Conservation (phyloP, 2,888 invertebrate species). For the Lepidochrysops patricia region DNA sequence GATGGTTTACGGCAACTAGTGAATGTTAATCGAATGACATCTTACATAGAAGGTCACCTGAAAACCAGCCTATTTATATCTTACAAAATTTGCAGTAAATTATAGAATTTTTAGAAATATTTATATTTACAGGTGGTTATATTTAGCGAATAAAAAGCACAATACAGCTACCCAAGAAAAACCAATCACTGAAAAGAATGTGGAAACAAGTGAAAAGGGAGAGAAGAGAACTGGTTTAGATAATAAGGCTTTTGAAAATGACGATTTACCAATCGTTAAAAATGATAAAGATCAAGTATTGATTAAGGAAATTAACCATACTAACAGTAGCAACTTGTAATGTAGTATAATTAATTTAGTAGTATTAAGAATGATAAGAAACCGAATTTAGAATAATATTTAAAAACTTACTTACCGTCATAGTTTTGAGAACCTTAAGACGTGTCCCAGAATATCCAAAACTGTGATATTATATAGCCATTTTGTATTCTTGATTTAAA, state of each 20-base stretch:
- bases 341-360: constrained; percentile 4
- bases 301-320: constrained; percentile 20
- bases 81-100: no score
- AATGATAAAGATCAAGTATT: constrained; percentile 24
- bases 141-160: constrained; percentile 78
- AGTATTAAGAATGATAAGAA: constrained; percentile 3
- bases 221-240: constrained; percentile 43
- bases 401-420: not conserved
- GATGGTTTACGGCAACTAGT: no score
- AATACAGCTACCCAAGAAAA: constrained; percentile 27
- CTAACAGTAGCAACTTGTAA: constrained; percentile 47
- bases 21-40: no score
- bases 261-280: constrained; percentile 44
- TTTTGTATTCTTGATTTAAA: no score
- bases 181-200: constrained; percentile 22
- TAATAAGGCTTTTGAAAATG: constrained; percentile 61
- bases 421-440: not conserved
- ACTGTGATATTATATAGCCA: not conserved
- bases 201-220: constrained; percentile 29
- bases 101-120: no score
- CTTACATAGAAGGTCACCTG: no score
- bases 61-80: no score
- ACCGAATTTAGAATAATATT: constrained; percentile 8
- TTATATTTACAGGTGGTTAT: constrained; percentile 77
- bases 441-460: not conserved